Percentiles rank a stretch among this genome's conserved stretches.
These are phyloP conservation scores for Antennarius striatus DNA, from an alignment of 2,113 vertebrate genomes.

Conservation along the genomic window DNA sequence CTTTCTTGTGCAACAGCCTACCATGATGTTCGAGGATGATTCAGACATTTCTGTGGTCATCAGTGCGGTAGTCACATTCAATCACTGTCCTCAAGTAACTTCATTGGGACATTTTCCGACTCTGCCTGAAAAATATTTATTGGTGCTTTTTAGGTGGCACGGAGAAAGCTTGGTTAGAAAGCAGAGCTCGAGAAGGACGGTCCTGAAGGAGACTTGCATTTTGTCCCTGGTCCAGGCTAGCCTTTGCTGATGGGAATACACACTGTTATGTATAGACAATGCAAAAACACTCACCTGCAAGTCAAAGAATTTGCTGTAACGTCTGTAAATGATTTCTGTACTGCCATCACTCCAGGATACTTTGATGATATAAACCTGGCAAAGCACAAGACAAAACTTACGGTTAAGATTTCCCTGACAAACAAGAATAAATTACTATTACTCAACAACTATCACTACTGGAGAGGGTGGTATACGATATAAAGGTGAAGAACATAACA, in stretches of 20 bases:
- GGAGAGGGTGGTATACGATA: too few species aligned
- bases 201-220: too few species aligned
- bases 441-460: too few species aligned
- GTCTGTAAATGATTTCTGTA: slow-evolving; percentile 91
- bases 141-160: slow-evolving; percentile 45
- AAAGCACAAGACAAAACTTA: slow-evolving; percentile 21
- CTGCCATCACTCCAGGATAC: slow-evolving; percentile 94
- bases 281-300: slow-evolving; percentile 84
- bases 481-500: too few species aligned
- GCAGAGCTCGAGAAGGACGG: too few species aligned
- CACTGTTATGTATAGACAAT: not conserved
- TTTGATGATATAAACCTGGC: slow-evolving; percentile 97
- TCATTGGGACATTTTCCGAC: slow-evolving; percentile 50
- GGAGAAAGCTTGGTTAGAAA: not conserved
- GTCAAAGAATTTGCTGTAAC: slow-evolving; percentile 99
- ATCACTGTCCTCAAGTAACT: slow-evolving; percentile 51
- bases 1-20: slow-evolving; percentile 51
- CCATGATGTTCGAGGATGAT: slow-evolving; percentile 58
- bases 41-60: slow-evolving; percentile 72
- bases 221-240: not conserved
- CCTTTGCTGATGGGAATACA: not conserved
- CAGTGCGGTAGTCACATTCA: slow-evolving; percentile 37
- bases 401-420: not conserved
- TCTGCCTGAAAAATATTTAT: slow-evolving; percentile 48
- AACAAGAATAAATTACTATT: not conserved